phyloP scores from a whole-genome alignment of 2,113 vertebrate genomes.

The Spilogale gracilis region DNA sequence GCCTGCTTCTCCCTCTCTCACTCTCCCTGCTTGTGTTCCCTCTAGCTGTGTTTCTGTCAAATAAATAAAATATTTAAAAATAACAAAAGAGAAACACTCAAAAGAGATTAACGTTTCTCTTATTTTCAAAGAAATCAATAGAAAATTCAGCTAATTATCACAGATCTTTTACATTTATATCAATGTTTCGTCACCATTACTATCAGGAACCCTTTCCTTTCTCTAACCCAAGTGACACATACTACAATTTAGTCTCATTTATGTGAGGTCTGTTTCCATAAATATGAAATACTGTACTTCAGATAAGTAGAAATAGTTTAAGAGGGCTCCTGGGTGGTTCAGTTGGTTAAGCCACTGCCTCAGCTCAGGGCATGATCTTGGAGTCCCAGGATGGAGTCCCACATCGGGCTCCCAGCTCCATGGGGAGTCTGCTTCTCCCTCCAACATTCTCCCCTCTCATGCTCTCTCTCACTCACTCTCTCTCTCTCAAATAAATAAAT shows the following conservation, averaged over 20 bases:
- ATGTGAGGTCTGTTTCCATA: neutral
- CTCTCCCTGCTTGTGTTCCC: too few species aligned
- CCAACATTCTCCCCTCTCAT: too few species aligned
- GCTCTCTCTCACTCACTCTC: too few species aligned
- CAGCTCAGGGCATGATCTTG: too few species aligned
- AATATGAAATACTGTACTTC: neutral
- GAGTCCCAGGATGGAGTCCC: too few species aligned
- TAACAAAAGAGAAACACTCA: neutral
- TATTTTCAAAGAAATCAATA: neutral
- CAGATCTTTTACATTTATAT: neutral
- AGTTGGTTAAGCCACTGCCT: too few species aligned
- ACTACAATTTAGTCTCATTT: neutral
- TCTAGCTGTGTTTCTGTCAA: too few species aligned
- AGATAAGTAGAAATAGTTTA: neutral
- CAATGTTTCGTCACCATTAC: neutral
- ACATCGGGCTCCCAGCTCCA: too few species aligned
- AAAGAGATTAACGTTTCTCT: neutral
- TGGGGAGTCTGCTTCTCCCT: too few species aligned
- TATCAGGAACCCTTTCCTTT: neutral
- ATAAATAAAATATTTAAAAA: too few species aligned
- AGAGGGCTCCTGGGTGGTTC: neutral
- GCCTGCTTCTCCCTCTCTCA: too few species aligned
- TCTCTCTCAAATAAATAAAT: too few species aligned
- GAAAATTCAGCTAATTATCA: constrained; percentile 5
- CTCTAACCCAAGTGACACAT: neutral